A percentile compares a stretch with the other conserved stretches of the same genome.
phyloP scores from a whole-genome alignment of 1,140 invertebrate genomes.

The Trichoplusia ni region DNA sequence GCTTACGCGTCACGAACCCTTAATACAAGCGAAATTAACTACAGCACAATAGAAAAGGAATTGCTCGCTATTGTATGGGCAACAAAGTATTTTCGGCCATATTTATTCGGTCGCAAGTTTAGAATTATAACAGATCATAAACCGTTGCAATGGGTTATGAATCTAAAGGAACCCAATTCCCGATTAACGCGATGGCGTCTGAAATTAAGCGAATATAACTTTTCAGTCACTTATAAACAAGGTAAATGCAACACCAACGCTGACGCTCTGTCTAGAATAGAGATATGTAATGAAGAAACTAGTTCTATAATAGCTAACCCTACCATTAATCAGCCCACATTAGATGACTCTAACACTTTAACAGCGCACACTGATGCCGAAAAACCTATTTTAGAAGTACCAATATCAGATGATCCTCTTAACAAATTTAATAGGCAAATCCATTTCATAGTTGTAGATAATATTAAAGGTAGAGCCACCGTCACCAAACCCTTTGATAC shows the following conservation, averaged over 20 bases:
- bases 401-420: conserved; percentile 27
- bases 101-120: too few relatives aligned
- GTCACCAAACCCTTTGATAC: conserved; percentile 33
- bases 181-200: conserved; percentile 26
- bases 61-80: too few relatives aligned
- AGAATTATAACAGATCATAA: too few relatives aligned
- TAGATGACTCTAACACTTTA: neutral
- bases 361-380: conserved; percentile 28
- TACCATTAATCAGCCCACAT: neutral
- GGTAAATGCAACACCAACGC: conserved; percentile 24
- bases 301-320: conserved; percentile 19
- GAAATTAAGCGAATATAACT: conserved; percentile 30
- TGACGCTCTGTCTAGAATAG: conserved; percentile 26
- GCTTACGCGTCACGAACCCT: conserved; percentile 23
- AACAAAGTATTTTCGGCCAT: too few relatives aligned
- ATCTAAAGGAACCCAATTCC: conserved; percentile 12
- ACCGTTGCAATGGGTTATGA: too few relatives aligned
- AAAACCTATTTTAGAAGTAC: conserved; percentile 35
- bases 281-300: conserved; percentile 25
- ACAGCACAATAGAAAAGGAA: too few relatives aligned
- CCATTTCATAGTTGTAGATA: conserved; percentile 19
- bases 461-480: conserved; percentile 15
- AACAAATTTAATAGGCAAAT: conserved; percentile 35
- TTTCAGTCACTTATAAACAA: conserved; percentile 23
- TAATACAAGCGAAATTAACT: conserved; percentile 29